Base-by-base conservation (phyloP, 2,113 vertebrate genomes). In the Macquaria australasica region DNA sequence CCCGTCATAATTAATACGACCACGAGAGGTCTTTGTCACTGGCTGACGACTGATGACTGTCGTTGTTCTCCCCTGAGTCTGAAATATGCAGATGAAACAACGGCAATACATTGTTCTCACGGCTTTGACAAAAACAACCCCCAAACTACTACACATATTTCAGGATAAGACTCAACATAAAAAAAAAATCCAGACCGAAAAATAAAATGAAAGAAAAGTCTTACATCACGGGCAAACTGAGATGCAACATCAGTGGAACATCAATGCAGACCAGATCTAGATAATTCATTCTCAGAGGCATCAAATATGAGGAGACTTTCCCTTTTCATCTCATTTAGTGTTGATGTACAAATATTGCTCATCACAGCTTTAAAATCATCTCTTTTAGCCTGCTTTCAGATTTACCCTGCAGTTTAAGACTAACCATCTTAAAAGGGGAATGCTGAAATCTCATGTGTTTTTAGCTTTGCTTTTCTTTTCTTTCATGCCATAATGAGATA, bases 81-180 rank as follows among this genome's bases (percentile, higher is more conserved):
- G 45, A 53, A 73, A 62, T 55, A 68, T 69, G 68, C 56, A 73
- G 43, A 73, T 28, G 18, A 41, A 8, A 48, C 73, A 77, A 45
- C 21, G 1, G 34, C 20, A 20, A 28, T 53, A 43, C 41, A 62
- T 71, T 67, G 45, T 39, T 73, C 31, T 58, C 8, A n/a, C 67
- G 41, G 39, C 41, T 64, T 67, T 73, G 31, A 84, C 50, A 58
- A 68, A 72, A 58, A 66, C n/a, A 59, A 74, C 2, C 21, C 50
- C 21, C 41, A 60, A 66, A 78, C 12, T 37, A 31, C 14, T 28
- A 60, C 25, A 37, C 6, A 83, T 66, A 45, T 53, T 51, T 69
- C 9, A 59, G 4, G 10, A 31, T 10, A 18, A 63, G 1, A 15
- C 45, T n/a, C n/a, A n/a, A 34, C 2, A 31, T 2, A 34, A 34